A percentile compares a stretch with the other conserved stretches of the same genome.
Evolutionary conservation across 2,888 invertebrate species (phyloP).

Genomic region (Luperina testacea): DNA sequence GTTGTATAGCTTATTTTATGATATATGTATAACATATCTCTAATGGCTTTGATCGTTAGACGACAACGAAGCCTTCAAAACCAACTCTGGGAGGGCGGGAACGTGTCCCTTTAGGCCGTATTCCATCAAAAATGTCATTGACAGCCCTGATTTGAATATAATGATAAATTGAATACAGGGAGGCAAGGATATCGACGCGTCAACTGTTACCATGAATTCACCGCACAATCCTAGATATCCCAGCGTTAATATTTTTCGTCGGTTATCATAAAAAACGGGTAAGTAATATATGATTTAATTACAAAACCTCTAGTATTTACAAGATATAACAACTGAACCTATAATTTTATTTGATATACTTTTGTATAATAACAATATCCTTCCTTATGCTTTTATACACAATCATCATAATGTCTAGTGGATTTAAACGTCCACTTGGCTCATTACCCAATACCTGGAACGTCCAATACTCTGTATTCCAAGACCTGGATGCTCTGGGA

Average conservation of each 20-base stretch:
- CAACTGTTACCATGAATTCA: not conserved
- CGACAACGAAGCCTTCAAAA: constrained; percentile 4
- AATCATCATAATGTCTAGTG: too few relatives aligned
- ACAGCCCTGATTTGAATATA: constrained; percentile 33
- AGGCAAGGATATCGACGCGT: not conserved
- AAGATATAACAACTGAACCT: too few relatives aligned
- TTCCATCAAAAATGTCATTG: constrained; percentile 48
- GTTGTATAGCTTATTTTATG: constrained; percentile 10
- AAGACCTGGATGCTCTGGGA: not conserved
- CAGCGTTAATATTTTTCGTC: too few relatives aligned
- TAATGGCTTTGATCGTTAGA: constrained; percentile 50
- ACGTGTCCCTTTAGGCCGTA: not conserved
- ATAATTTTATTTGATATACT: too few relatives aligned
- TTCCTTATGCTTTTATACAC: too few relatives aligned
- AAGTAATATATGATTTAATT: too few relatives aligned
- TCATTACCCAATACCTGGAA: too few relatives aligned
- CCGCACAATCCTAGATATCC: too few relatives aligned
- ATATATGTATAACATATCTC: too few relatives aligned
- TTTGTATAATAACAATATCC: too few relatives aligned
- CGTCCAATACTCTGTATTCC: not conserved
- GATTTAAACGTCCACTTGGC: too few relatives aligned
- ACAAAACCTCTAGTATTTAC: too few relatives aligned
- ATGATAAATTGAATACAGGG: constrained; percentile 10
- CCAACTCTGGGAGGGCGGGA: constrained; percentile 45
- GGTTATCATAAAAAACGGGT: not conserved